Evolutionary conservation across 2,888 invertebrate genomes (phyloP), one percentile per base, ranked within the genome.

Genomic region (Dasysyrphus albostriatus): DNA sequence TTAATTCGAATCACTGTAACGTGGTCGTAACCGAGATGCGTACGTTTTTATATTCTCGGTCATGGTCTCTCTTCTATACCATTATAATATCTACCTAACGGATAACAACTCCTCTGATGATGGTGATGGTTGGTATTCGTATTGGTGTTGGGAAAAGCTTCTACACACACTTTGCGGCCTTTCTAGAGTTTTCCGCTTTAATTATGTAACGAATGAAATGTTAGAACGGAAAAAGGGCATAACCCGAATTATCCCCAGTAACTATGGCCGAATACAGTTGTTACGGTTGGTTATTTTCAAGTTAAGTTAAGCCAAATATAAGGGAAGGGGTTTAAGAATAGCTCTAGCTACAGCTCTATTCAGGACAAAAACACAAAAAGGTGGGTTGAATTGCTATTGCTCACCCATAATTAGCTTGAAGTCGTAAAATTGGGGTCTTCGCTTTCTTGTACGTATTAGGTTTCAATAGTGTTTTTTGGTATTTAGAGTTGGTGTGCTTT

Each of bases 1-100:
- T 88, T 88, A 88, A 88, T 88, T 88, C 88, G 87, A 88, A 88
- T 88, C 88, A 88, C 88, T 83, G 88, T 85, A 85, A 88, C 75
- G 84, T 84, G 84, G 84, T 84, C 84, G 84, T 88, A 78, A 87
- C 78, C 34, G 78, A 74, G 58, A 87, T 87, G 83, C 83, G 78
- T 83, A 77, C 77, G 74, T 78, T 83, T 83, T 70, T 79, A 79
- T 78, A 67, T 83, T 39, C 70, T 76, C 44, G 63, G 34, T 54
- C 32, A 65, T 69, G 67, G 67, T 63, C 70, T 44, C 70, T 44
- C 54, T 42, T 16, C 29, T 4, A 24, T 24, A 16, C 70, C 9
- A 49, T 44, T 32, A 65, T 32, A 49, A 29, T 59, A 39, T 39
- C 58, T 37, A 58, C 58, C 34, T 58, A 58, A 32, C 32, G 51